These are phyloP conservation scores for Sciurus niger DNA, from an alignment of 2,113 vertebrate species.

Conservation along the genomic window DNA sequence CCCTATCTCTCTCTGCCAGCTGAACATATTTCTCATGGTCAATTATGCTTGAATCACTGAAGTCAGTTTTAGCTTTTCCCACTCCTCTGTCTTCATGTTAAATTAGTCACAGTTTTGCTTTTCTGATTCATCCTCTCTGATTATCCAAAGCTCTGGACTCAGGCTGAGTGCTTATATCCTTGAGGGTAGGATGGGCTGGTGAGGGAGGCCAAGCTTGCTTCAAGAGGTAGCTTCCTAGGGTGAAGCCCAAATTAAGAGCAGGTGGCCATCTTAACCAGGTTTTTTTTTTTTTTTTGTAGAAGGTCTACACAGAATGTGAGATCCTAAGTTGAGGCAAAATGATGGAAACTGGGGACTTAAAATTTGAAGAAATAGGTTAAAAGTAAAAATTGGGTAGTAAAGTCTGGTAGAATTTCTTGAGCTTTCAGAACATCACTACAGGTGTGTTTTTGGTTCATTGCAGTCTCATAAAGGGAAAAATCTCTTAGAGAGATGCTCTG, in stretches of 20 bases:
- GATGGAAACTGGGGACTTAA: not conserved
- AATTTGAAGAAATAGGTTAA: not conserved
- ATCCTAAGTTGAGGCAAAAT: not conserved
- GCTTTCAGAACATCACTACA: not conserved
- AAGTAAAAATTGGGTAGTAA: not conserved
- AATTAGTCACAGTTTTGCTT: not conserved
- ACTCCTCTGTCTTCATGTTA: not conserved
- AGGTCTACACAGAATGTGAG: not conserved
- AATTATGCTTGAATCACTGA: not conserved
- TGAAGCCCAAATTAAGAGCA: not conserved
- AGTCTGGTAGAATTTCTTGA: not conserved
- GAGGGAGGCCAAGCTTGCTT: not conserved
- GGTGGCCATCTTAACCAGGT: not conserved
- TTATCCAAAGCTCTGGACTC: not conserved
- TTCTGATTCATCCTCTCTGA: not conserved
- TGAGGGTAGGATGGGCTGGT: not conserved
- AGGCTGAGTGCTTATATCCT: not conserved
- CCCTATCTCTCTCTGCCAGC: not conserved
- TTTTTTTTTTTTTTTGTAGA: not conserved
- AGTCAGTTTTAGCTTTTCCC: conserved; percentile 26
- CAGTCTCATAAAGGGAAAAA: not conserved
- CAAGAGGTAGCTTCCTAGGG: not conserved
- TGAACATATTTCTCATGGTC: not conserved
- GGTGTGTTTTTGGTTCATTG: not conserved
- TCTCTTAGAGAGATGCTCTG: not conserved